These are phyloP conservation scores for Ovis canadensis DNA, from an alignment of 2,113 vertebrate species.

Conservation along the genomic window DNA sequence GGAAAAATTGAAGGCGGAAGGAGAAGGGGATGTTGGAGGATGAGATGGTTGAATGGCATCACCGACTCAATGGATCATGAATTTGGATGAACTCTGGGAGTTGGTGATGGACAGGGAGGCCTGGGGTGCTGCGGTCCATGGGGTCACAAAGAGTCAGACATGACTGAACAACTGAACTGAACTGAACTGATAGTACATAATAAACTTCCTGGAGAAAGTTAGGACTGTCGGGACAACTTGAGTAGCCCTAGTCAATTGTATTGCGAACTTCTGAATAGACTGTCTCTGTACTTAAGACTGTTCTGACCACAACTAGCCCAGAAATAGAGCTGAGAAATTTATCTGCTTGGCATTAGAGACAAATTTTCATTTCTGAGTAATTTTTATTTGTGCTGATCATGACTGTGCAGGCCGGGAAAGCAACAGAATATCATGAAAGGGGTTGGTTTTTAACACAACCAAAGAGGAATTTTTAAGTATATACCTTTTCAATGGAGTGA, in stretches of 20 bases:
- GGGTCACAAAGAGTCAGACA: background rate
- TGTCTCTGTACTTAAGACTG: background rate
- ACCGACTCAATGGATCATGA: background rate
- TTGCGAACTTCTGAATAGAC: background rate
- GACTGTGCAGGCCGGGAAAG: rapidly evolving
- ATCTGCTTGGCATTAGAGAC: no score
- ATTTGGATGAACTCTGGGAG: background rate
- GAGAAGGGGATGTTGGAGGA: rapidly evolving
- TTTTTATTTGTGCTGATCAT: background rate
- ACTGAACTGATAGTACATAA: background rate
- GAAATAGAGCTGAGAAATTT: background rate
- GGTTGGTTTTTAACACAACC: background rate
- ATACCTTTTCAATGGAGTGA: background rate
- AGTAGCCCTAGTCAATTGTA: background rate
- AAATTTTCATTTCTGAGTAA: background rate
- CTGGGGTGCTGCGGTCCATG: background rate
- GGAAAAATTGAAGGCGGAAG: background rate
- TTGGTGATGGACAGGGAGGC: background rate
- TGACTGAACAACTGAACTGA: background rate
- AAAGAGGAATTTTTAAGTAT: background rate
- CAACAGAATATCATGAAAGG: background rate
- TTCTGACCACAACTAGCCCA: background rate
- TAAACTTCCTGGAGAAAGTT: background rate
- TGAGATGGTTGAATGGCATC: background rate
- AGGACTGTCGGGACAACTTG: background rate